Evolutionary conservation across 2,113 vertebrate genomes (phyloP).

Genomic region (Solea senegalensis): DNA sequence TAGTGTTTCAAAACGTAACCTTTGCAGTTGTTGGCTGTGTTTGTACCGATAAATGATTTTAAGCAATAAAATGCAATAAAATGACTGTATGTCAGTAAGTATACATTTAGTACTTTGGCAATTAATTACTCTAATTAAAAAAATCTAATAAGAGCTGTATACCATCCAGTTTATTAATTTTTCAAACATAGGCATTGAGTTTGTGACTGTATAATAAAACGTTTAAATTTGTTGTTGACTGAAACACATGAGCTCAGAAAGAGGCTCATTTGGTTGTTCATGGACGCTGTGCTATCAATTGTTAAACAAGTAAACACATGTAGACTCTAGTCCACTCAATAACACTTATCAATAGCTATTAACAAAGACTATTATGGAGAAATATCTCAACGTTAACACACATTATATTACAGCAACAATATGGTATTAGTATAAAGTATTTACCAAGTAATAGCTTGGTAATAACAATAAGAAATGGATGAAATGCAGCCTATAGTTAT

Average conservation of each 20-base stretch:
- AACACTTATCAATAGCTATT: background rate
- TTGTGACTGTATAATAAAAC: background rate
- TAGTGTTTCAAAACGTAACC: background rate
- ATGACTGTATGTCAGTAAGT: background rate
- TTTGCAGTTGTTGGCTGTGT: background rate
- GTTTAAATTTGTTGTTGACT: too few relatives aligned
- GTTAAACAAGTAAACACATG: background rate
- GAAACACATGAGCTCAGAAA: too few relatives aligned
- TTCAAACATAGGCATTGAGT: background rate
- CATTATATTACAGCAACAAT: too few relatives aligned
- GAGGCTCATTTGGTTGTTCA: background rate
- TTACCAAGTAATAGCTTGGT: too few relatives aligned
- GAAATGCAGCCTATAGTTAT: too few relatives aligned
- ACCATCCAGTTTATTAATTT: background rate
- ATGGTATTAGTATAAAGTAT: too few relatives aligned
- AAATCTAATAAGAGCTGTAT: too few relatives aligned
- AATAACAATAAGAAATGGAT: too few relatives aligned
- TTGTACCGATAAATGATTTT: background rate
- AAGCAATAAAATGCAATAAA: background rate
- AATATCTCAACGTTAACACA: background rate
- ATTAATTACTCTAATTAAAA: too few relatives aligned
- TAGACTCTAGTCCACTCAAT: too few relatives aligned
- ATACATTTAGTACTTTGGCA: background rate
- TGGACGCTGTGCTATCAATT: background rate
- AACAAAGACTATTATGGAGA: background rate